phyloP scores from a whole-genome alignment of 1,140 invertebrate species.

The Drosophila baimaii region DNA sequence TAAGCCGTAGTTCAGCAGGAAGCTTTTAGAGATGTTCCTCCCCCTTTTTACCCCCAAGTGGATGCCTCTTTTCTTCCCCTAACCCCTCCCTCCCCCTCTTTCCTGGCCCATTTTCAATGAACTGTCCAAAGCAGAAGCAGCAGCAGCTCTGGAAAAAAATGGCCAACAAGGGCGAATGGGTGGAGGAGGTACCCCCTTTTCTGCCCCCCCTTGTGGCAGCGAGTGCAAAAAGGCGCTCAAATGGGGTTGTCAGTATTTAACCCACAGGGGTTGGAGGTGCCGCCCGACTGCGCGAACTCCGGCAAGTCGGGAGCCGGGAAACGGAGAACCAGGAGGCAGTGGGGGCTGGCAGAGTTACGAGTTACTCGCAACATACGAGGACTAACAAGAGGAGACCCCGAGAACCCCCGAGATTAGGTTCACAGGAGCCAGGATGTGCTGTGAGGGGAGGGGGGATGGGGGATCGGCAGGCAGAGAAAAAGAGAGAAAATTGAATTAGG shows the following conservation, averaged over 20 bases:
- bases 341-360: conserved; percentile 12
- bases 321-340: not conserved
- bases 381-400: conserved; percentile 73
- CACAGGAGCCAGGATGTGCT: conserved; percentile 61
- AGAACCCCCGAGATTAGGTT: conserved; percentile 79
- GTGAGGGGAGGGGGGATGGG: not conserved
- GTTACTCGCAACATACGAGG: conserved; percentile 68
- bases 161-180: conserved; percentile 30
- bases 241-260: conserved; percentile 84
- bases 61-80: not conserved
- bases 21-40: conserved; percentile 5
- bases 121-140: conserved; percentile 55
- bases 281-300: conserved; percentile 80
- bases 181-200: conserved; percentile 46
- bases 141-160: conserved; percentile 14
- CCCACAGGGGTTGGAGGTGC: conserved; percentile 84
- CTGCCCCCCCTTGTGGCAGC: conserved; percentile 51
- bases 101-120: conserved; percentile 65
- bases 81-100: conserved; percentile 16
- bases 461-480: conserved; percentile 22
- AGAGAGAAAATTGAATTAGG: conserved; percentile 74
- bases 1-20: not conserved
- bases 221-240: conserved; percentile 83
- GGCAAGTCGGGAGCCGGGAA: conserved; percentile 38
- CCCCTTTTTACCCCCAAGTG: not conserved